Percentiles rank a stretch among this genome's conserved stretches.
Evolutionary conservation across 2,888 invertebrate genomes (phyloP).

Genomic region (Drepana falcataria): DNA sequence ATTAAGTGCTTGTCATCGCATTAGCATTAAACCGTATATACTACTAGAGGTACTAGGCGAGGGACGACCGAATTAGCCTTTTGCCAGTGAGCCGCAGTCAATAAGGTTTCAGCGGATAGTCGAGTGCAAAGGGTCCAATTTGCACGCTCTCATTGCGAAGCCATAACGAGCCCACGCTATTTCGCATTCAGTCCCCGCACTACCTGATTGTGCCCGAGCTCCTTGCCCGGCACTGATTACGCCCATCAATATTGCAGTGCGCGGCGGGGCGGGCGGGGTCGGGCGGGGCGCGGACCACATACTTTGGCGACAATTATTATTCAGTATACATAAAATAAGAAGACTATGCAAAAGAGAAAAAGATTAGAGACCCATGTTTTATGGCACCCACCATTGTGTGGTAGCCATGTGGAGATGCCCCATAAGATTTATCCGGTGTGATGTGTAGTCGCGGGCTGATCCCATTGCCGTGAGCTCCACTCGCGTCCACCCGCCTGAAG

Average conservation of each 20-base stretch:
- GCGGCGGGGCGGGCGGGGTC: no score
- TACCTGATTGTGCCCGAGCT: conserved; percentile 16
- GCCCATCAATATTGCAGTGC: conserved; percentile 16
- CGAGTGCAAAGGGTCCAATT: not conserved
- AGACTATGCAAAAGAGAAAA: no score
- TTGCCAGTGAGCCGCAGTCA: not conserved
- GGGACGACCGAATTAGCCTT: not conserved
- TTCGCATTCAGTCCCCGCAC: conserved; percentile 17
- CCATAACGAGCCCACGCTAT: conserved; percentile 14
- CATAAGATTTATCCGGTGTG: not conserved
- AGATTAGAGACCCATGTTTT: no score
- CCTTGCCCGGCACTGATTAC: conserved; percentile 23
- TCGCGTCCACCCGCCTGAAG: not conserved
- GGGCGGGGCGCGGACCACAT: not conserved
- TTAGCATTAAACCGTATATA: no score
- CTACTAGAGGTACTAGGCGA: no score
- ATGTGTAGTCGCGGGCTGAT: not conserved
- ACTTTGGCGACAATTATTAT: not conserved
- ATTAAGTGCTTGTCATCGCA: no score
- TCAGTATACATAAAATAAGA: not conserved
- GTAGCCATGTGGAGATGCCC: not conserved
- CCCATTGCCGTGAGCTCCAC: not conserved
- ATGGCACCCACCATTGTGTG: no score
- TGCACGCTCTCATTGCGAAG: conserved; percentile 3
- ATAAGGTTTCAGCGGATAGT: not conserved